Conservation (phyloP, 1,140 invertebrate species). For the Bombyx mori region DNA sequence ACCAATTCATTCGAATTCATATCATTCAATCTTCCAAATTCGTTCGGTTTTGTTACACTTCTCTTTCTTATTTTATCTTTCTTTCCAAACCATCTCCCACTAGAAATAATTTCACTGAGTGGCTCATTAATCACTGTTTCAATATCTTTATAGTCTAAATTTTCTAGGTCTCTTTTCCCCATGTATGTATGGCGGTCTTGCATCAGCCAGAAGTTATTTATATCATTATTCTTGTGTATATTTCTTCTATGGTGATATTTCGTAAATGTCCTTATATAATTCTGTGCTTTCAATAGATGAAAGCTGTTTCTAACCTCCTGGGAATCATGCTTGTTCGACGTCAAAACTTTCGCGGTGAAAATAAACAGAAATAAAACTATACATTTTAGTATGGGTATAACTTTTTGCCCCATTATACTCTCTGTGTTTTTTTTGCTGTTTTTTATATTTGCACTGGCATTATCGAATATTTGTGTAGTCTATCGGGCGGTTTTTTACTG, state of each 20-base stretch:
- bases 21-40: no score
- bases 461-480: neutral
- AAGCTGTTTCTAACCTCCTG: slow-evolving; percentile 46
- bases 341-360: slow-evolving; percentile 59
- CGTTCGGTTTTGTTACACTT: slow-evolving; percentile 25
- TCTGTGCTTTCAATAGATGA: slow-evolving; percentile 42
- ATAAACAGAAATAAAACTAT: slow-evolving; percentile 59
- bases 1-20: slow-evolving; percentile 31
- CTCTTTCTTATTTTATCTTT: slow-evolving; percentile 8
- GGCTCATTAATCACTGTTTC: neutral
- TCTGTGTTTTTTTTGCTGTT: slow-evolving; percentile 29
- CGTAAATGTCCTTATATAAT: slow-evolving; percentile 60
- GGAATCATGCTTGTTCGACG: slow-evolving; percentile 49
- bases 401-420: slow-evolving; percentile 46
- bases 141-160: slow-evolving; percentile 1
- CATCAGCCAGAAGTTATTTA: slow-evolving; percentile 36
- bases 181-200: slow-evolving; percentile 34
- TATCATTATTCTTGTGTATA: slow-evolving; percentile 51
- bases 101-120: no score
- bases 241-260: slow-evolving; percentile 62
- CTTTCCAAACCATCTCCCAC: no score
- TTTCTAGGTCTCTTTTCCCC: slow-evolving; percentile 25
- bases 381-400: slow-evolving; percentile 55
- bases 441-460: neutral
- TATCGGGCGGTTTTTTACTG: slow-evolving; percentile 5